phyloP scores from a whole-genome alignment of 2,113 vertebrate species.

The Alouatta palliata region DNA sequence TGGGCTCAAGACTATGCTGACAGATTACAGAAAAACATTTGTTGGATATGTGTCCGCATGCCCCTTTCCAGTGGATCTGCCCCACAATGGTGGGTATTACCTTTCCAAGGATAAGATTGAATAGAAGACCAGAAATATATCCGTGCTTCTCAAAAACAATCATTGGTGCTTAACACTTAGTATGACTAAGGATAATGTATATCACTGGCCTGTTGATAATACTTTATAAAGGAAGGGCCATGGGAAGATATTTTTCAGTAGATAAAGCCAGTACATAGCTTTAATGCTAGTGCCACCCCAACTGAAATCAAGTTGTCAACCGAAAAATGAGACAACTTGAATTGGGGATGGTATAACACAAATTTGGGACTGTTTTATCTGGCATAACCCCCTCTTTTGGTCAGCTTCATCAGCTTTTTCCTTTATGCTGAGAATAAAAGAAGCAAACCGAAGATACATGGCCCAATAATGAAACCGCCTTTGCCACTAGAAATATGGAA shows the following conservation, averaged over 20 bases:
- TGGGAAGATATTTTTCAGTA: not conserved
- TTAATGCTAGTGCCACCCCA: not conserved
- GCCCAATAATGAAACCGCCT: not conserved
- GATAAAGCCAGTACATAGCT: not conserved
- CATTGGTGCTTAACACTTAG: not conserved
- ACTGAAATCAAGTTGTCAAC: not conserved
- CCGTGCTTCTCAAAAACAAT: not conserved
- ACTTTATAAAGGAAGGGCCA: not conserved
- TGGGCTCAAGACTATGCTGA: not conserved
- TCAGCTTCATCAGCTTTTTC: not conserved
- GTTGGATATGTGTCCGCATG: not conserved
- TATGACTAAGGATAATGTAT: not conserved
- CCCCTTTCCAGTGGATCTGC: not conserved
- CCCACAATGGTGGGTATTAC: not conserved
- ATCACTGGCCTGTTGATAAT: not conserved
- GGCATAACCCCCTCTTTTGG: not conserved
- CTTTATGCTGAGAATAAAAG: not conserved
- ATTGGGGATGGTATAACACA: not conserved
- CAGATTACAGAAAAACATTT: not conserved
- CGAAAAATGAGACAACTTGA: not conserved
- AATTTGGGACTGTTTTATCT: not conserved
- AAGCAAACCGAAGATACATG: not conserved
- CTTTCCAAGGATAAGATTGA: not conserved
- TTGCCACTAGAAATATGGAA: not conserved
- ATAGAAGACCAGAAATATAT: not conserved